Conservation (phyloP, 2,797 vertebrate genomes). For the Mus caroli region DNA sequence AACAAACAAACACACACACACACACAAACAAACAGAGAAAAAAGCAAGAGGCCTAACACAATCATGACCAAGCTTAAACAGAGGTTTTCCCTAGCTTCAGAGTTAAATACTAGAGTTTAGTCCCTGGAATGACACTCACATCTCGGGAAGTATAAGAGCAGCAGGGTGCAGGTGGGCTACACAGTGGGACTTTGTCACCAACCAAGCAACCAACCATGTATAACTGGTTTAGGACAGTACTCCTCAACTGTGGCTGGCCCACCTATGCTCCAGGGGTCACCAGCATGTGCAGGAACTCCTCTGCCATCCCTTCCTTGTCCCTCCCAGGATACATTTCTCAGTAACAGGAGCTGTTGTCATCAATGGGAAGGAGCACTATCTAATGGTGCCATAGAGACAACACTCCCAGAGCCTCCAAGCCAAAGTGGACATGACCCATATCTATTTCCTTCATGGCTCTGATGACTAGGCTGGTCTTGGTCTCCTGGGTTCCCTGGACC, state of each 20-base stretch:
- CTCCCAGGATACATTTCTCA: neutral
- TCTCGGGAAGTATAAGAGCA: neutral
- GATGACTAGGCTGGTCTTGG: neutral
- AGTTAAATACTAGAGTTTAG: neutral
- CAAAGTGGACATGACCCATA: too few species aligned
- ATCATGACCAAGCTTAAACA: neutral
- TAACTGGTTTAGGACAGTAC: neutral
- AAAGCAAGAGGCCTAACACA: neutral
- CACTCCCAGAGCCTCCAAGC: neutral
- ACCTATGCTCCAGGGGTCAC: neutral
- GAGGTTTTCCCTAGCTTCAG: neutral
- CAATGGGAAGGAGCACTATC: rapidly evolving
- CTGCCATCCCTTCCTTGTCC: neutral
- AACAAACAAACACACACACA: too few species aligned
- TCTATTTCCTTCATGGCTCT: neutral
- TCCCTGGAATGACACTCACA: neutral
- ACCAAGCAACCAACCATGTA: neutral
- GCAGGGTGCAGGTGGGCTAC: neutral
- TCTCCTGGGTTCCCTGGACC: neutral
- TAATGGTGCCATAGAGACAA: neutral
- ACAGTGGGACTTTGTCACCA: neutral
- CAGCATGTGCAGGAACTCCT: neutral
- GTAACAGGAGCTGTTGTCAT: neutral
- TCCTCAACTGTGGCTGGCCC: neutral
- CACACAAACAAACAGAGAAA: neutral